Conservation (phyloP, 2,113 vertebrate species). For the Odocoileus hemionus region DNA sequence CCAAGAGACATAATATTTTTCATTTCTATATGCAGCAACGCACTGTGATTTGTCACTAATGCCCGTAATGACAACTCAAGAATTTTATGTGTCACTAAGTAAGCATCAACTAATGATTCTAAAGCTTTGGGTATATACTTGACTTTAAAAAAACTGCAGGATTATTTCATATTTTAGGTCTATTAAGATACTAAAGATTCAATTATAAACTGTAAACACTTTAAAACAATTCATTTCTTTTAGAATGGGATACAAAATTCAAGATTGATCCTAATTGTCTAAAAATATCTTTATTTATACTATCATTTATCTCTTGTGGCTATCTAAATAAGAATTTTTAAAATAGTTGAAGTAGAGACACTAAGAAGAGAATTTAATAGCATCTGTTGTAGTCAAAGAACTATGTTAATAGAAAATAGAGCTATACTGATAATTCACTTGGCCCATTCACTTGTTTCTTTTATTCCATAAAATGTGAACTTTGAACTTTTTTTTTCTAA, state of each 20-base stretch:
- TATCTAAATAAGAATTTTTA: slow-evolving; percentile 23
- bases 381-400: not conserved
- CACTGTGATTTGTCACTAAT: not conserved
- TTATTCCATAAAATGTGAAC: not conserved
- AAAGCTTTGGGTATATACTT: not conserved
- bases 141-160: not conserved
- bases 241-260: not conserved
- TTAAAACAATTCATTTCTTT: slow-evolving; percentile 31
- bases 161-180: not conserved
- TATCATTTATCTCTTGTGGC: not conserved
- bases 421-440: not conserved
- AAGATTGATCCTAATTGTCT: slow-evolving; percentile 16
- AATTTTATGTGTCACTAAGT: not conserved
- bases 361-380: slow-evolving; percentile 34
- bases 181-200: not conserved
- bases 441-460: not conserved
- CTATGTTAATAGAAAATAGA: slow-evolving; percentile 8
- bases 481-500: not conserved
- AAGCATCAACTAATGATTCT: not conserved
- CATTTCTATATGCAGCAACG: not conserved
- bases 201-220: slow-evolving; percentile 22
- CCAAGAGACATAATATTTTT: not conserved
- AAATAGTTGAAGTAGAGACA: not conserved
- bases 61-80: not conserved
- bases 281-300: not conserved